phyloP scores from a whole-genome alignment of 2,888 invertebrate species.

The Dione juno region DNA sequence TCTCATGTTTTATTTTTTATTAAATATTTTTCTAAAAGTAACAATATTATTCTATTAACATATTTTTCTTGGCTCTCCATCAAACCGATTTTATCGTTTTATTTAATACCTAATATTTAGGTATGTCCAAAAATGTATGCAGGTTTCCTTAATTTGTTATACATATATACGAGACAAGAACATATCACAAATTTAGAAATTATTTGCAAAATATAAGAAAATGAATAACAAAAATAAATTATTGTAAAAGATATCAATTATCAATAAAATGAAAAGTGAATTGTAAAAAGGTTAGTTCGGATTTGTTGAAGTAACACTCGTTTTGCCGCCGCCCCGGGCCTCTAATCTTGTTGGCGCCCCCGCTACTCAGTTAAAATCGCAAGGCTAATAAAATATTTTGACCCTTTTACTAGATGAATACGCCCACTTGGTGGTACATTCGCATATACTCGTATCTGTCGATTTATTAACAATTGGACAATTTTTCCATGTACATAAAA shows the following conservation, averaged over 20 bases:
- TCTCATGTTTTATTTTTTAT: too few relatives aligned
- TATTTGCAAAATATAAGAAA: background rate
- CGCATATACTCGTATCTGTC: conserved; percentile 33
- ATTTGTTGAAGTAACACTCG: conserved; percentile 58
- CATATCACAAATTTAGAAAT: too few relatives aligned
- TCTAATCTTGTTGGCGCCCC: conserved; percentile 79
- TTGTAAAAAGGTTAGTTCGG: conserved; percentile 51
- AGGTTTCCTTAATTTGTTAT: too few relatives aligned
- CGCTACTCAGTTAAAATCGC: conserved; percentile 80
- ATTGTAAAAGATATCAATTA: background rate
- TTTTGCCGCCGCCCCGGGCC: conserved; percentile 67
- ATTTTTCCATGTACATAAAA: background rate
- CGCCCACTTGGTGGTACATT: conserved; percentile 75
- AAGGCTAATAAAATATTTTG: conserved; percentile 84
- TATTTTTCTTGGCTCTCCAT: too few relatives aligned
- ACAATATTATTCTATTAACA: too few relatives aligned
- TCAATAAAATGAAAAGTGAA: conserved; percentile 8
- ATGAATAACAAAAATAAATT: background rate
- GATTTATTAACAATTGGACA: background rate
- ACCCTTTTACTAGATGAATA: conserved; percentile 82
- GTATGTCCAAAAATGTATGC: too few relatives aligned
- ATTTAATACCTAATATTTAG: too few relatives aligned
- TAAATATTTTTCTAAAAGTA: too few relatives aligned
- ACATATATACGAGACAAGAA: too few relatives aligned
- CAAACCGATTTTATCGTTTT: too few relatives aligned